Base-by-base conservation (phyloP, 2,888 invertebrate species). In the Macaria notata region DNA sequence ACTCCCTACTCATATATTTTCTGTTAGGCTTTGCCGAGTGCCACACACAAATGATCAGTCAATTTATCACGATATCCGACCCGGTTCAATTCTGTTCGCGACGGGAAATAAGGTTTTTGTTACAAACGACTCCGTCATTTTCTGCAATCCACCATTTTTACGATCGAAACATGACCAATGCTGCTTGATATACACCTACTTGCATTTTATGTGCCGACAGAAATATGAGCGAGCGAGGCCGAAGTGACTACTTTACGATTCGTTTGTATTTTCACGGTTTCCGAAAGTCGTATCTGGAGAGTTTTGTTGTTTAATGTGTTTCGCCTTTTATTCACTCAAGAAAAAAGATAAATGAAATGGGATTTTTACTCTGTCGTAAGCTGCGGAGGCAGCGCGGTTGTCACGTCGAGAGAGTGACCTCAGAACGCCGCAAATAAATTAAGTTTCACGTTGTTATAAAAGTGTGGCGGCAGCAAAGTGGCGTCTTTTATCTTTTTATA, bases 61-160 rank as follows among this genome's bases (percentile, higher is more conserved):
- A 70, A 73, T 77, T 73, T 73, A 75, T 75, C 72, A 73, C 65
- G 71, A 66, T 64, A 73, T 63, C 54, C 65, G 68, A 71, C 69
- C 69, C 62, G 64, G 63, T 63, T 64, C 56, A 59, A 63, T 56
- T 61, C 54, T 68, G 61, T 63, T 72, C 59, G 63, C 56, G 64
- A 70, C 59, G 64, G 66, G 71, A 73, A 76, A 78, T 69, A 71
- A 54, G 62, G 67, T 74, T 76, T 77, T 75, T 75, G 70, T 72
- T 70, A 71, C 68, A 70, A 75, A 76, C 65, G 71, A 73, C 68
- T 71, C 62, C 65, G 50, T 50, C 42, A 19, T 50, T 56, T 57
- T 58, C 41, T 31, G 50, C 30, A 57, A 59, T 54, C 54, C 31
- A n/a, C 56, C 33, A 50, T 45, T 61, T 59, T 63, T 59, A 56